Evolutionary conservation across 2,888 invertebrate genomes (phyloP).

Genomic region (Schizaphis graminum): DNA sequence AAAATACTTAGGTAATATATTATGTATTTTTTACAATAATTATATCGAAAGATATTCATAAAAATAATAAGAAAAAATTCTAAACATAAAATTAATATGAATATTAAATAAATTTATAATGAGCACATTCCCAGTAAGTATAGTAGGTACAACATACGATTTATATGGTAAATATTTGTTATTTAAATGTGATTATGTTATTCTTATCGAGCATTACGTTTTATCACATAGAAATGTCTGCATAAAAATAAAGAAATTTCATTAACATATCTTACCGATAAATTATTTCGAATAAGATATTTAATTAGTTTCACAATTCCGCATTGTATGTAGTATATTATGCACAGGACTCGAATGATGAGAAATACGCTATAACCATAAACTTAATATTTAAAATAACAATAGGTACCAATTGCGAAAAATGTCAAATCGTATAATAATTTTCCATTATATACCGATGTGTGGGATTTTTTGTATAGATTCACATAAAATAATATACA

Average conservation of each 20-base stretch:
- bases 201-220: not conserved
- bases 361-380: not conserved
- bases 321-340: not conserved
- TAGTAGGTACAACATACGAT: not conserved
- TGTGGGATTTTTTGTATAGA: not conserved
- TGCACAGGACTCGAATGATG: not conserved
- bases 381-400: not conserved
- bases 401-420: not conserved
- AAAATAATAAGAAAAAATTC: not conserved
- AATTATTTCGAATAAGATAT: constrained; percentile 24
- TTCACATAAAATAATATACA: not conserved
- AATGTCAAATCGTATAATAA: not conserved
- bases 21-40: not conserved
- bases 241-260: not conserved
- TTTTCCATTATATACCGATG: not conserved
- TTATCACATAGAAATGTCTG: not conserved
- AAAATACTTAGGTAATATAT: not conserved
- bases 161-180: not conserved
- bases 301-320: not conserved
- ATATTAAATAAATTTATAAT: not conserved
- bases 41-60: not conserved
- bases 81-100: not conserved
- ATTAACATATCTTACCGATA: constrained; percentile 27
- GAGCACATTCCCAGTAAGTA: not conserved
- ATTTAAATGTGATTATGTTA: not conserved